Conservation (phyloP, 2,888 invertebrate species). For the Noctua janthina region DNA sequence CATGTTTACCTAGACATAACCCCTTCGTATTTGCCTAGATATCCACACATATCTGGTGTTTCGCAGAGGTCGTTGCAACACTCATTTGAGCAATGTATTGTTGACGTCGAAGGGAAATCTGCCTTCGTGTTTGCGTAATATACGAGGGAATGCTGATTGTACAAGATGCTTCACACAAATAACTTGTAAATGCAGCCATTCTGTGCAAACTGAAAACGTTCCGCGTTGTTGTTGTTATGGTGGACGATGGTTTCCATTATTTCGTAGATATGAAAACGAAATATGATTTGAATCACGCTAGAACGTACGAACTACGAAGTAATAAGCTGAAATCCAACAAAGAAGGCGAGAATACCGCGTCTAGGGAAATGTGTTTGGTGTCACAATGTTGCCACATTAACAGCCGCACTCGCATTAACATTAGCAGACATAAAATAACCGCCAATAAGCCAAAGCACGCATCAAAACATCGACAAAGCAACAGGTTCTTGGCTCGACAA, state of each 20-base stretch:
- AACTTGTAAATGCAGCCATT: conserved; percentile 73
- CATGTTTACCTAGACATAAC: conserved; percentile 83
- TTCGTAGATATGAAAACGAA: conserved; percentile 59
- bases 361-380: conserved; percentile 66
- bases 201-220: conserved; percentile 44
- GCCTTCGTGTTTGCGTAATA: conserved; percentile 81
- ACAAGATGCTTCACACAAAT: conserved; percentile 79
- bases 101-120: conserved; percentile 87
- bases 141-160: conserved; percentile 79
- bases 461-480: conserved; percentile 88
- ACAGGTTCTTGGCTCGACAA: conserved; percentile 89
- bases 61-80: conserved; percentile 83
- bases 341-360: conserved; percentile 57
- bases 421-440: conserved; percentile 89
- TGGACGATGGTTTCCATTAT: conserved; percentile 24
- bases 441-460: conserved; percentile 88
- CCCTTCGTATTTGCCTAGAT: conserved; percentile 83
- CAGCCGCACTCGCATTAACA: conserved; percentile 85
- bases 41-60: conserved; percentile 82
- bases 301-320: conserved; percentile 38
- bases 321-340: conserved; percentile 68
- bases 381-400: conserved; percentile 87
- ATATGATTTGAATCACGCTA: conserved; percentile 45
- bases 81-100: conserved; percentile 84
- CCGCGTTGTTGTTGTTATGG: conserved; percentile 23